Percentiles rank a stretch among this genome's conserved stretches.
Conservation (phyloP, 1,140 invertebrate species). For the Aphaenogaster floridana region DNA sequence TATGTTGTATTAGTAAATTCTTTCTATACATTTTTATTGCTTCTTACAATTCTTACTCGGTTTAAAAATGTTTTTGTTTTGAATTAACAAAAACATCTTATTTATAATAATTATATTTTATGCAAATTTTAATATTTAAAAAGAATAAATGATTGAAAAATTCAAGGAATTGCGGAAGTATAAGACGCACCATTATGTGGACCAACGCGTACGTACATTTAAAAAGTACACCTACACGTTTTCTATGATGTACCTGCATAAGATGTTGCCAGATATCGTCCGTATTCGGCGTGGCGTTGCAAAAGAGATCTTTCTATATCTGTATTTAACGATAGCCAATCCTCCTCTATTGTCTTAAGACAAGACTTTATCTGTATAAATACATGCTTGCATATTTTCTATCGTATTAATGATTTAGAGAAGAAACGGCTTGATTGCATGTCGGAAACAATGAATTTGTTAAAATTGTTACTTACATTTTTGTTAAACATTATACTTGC, state of each 20-base stretch:
- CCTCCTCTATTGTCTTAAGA: constrained; percentile 11
- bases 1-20: background rate
- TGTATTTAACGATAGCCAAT: constrained; percentile 39
- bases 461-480: constrained; percentile 23
- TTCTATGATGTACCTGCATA: constrained; percentile 20
- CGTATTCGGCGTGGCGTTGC: background rate
- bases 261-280: constrained; percentile 11
- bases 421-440: background rate
- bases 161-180: background rate
- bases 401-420: background rate
- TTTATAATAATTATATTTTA: background rate
- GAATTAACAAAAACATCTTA: constrained; percentile 3
- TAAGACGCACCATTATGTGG: background rate
- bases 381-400: background rate
- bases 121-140: background rate
- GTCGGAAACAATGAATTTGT: background rate
- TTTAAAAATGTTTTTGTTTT: background rate
- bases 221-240: background rate
- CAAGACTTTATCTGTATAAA: constrained; percentile 36
- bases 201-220: background rate
- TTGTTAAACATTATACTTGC: constrained; percentile 12
- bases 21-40: background rate
- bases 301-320: constrained; percentile 27
- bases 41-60: background rate
- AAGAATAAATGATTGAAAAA: background rate